phyloP scores from a whole-genome alignment of 2,888 invertebrate species.

The Ferrisia virgata region DNA sequence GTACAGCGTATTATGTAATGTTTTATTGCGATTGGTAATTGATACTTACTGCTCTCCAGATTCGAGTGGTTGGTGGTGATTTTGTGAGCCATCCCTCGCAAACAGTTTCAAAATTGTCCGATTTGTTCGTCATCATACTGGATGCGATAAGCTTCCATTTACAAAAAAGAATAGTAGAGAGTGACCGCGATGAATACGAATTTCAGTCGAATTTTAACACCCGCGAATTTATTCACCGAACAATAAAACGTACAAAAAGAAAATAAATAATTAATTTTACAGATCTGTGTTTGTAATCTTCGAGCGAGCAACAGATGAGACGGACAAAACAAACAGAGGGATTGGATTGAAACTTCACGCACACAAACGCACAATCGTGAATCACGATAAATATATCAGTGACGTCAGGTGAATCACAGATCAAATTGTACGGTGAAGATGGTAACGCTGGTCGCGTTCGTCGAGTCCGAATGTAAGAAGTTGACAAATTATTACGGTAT shows the following conservation, averaged over 20 bases:
- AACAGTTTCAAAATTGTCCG: constrained; percentile 61
- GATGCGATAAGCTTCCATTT: neutral
- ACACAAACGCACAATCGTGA: neutral
- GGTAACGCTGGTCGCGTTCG: no score
- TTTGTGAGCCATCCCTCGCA: constrained; percentile 94
- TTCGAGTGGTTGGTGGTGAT: constrained; percentile 87
- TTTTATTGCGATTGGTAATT: neutral
- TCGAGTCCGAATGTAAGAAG: no score
- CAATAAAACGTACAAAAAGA: neutral
- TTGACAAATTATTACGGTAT: no score
- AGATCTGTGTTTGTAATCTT: neutral
- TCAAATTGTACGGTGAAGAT: neutral
- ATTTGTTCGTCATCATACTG: constrained; percentile 36
- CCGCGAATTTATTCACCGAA: neutral
- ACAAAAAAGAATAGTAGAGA: neutral
- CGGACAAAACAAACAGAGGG: neutral
- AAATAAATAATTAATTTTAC: neutral
- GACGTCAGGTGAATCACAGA: neutral
- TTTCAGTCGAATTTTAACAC: neutral
- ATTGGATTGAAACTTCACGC: neutral
- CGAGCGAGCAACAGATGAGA: constrained; percentile 15
- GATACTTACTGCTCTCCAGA: constrained; percentile 86
- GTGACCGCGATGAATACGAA: neutral
- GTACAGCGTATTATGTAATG: neutral
- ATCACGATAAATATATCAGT: constrained; percentile 11